Evolutionary conservation across 2,797 vertebrate species (phyloP).

Genomic region (Danio kyathit): DNA sequence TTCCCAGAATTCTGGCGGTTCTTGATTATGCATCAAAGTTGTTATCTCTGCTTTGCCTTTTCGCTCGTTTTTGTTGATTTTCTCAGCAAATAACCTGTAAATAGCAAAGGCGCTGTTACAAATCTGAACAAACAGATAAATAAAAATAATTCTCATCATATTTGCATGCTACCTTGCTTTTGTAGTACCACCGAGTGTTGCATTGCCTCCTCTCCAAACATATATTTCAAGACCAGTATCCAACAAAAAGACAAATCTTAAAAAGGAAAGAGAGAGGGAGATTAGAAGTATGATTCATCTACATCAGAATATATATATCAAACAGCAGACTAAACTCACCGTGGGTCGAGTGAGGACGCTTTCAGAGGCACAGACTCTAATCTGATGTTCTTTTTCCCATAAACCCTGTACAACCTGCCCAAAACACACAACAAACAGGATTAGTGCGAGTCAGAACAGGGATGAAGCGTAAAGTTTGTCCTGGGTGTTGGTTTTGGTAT

Average conservation of each 20-base stretch:
- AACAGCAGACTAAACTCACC: conserved; percentile 75
- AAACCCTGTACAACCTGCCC: conserved; percentile 90
- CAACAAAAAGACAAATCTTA: conserved; percentile 93
- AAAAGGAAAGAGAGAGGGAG: not conserved
- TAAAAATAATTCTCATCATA: not conserved
- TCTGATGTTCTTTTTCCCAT: conserved; percentile 94
- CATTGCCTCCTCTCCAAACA: conserved; percentile 91
- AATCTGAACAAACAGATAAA: not conserved
- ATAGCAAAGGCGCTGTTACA: not conserved
- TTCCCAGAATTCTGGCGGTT: conserved; percentile 92
- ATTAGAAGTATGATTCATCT: not conserved
- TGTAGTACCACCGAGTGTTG: conserved; percentile 90
- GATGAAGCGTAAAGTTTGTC: not conserved
- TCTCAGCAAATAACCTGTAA: conserved; percentile 93
- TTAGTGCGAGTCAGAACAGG: not conserved
- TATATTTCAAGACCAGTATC: conserved; percentile 88
- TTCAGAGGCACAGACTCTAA: conserved; percentile 91
- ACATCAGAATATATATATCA: not conserved
- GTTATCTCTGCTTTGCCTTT: conserved; percentile 94
- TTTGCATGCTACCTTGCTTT: conserved; percentile 87
- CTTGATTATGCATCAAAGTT: conserved; percentile 85
- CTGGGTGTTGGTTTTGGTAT: conserved; percentile 6
- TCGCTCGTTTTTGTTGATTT: conserved; percentile 97
- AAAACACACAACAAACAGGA: conserved; percentile 28
- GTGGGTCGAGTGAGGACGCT: conserved; percentile 89